Conservation (phyloP, 2,797 vertebrate genomes). For the Ctenochaetus hawaiiensis region DNA sequence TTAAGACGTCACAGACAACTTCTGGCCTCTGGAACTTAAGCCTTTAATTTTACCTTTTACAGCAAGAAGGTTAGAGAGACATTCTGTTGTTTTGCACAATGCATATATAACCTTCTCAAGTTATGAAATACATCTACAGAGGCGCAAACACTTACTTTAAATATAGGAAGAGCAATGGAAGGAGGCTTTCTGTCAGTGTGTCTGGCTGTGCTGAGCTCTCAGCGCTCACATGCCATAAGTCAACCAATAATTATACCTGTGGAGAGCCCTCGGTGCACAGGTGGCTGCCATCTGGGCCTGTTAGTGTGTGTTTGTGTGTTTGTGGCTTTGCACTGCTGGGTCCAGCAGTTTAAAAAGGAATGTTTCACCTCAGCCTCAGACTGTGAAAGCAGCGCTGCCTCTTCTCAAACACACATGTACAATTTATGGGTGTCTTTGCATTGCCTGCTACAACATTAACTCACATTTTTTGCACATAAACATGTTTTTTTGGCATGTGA, state of each 20-base stretch:
- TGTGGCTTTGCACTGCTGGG: constrained; percentile 59
- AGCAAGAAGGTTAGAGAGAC: not conserved
- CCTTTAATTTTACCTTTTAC: constrained; percentile 5
- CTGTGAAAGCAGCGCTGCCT: constrained; percentile 11
- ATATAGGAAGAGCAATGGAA: not conserved
- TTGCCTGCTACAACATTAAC: constrained; percentile 41
- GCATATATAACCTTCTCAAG: not conserved
- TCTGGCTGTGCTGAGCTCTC: constrained; percentile 21
- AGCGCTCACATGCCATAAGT: constrained; percentile 48
- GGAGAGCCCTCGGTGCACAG: constrained; percentile 65
- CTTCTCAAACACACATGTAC: constrained; percentile 17
- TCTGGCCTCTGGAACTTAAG: constrained; percentile 2
- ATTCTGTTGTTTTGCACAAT: constrained; percentile 1
- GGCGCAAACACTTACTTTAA: not conserved
- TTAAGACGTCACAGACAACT: constrained; percentile 10
- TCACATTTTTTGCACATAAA: constrained; percentile 27
- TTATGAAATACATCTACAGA: not conserved
- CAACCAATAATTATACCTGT: constrained; percentile 62
- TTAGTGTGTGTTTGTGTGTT: constrained; percentile 43
- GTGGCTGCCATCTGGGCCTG: constrained; percentile 69
- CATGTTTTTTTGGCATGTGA: constrained; percentile 25
- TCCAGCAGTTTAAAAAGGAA: constrained; percentile 50
- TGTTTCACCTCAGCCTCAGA: constrained; percentile 37
- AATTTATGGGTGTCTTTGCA: constrained; percentile 12
- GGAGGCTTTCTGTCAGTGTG: constrained; percentile 12